Conservation (phyloP, 1,140 invertebrate genomes). For the Tetraneura akinire region DNA sequence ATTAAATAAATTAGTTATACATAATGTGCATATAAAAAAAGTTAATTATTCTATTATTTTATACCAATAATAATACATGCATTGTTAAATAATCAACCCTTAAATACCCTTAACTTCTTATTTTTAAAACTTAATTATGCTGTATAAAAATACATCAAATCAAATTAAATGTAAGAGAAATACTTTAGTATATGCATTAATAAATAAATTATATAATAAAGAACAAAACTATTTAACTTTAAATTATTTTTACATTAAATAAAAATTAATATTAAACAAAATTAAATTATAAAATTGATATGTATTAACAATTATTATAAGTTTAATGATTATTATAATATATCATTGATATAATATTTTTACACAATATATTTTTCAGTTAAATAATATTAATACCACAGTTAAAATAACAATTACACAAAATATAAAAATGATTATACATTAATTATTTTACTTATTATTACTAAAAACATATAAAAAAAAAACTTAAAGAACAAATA, state of each 20-base stretch:
- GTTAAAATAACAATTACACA: neutral
- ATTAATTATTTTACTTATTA: neutral
- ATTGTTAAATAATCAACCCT: conserved; percentile 14
- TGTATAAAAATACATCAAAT: no score
- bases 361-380: neutral
- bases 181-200: no score
- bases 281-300: neutral
- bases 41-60: neutral
- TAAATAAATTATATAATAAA: neutral
- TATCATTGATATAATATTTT: neutral
- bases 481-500: neutral
- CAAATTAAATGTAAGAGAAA: neutral
- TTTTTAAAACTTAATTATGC: neutral
- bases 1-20: neutral
- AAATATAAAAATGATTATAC: conserved; percentile 5
- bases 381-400: neutral
- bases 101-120: neutral
- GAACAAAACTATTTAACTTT: neutral
- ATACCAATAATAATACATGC: neutral
- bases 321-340: neutral
- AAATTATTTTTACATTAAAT: neutral
- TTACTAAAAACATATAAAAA: neutral
- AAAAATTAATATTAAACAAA: conserved; percentile 3
- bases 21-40: neutral
- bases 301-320: conserved; percentile 10